Percentiles rank a stretch among this genome's conserved stretches.
Conservation (phyloP, 2,113 vertebrate genomes). For the Lagopus muta region DNA sequence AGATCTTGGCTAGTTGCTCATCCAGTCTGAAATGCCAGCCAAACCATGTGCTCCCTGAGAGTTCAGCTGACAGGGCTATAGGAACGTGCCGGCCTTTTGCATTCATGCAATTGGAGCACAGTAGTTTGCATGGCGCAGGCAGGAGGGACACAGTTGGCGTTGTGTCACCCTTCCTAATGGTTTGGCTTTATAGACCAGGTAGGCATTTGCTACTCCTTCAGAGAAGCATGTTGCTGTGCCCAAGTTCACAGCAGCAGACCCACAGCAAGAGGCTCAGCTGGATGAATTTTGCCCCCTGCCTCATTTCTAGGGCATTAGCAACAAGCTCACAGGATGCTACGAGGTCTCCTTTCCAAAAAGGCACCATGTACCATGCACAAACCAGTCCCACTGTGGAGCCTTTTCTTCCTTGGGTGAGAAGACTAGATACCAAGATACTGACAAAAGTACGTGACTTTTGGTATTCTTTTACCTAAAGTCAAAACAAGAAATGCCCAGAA, state of each 20-base stretch:
- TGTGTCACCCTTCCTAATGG: rapidly evolving
- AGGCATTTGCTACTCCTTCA: neutral
- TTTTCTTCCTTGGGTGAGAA: neutral
- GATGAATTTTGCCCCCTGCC: neutral
- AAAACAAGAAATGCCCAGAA: conserved; percentile 36
- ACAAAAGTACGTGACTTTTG: neutral
- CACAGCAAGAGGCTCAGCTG: neutral
- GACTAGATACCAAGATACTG: neutral
- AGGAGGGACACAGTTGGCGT: neutral
- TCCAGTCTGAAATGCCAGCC: neutral
- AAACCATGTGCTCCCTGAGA: neutral
- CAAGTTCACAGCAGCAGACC: neutral
- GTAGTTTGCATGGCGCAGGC: neutral
- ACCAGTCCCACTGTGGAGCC: rapidly evolving
- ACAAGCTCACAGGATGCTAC: neutral
- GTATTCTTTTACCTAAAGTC: neutral
- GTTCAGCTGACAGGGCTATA: neutral
- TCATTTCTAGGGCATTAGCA: neutral
- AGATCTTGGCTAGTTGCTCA: neutral
- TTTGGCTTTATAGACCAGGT: rapidly evolving
- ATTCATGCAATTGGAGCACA: neutral
- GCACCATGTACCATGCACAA: neutral
- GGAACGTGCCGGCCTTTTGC: neutral
- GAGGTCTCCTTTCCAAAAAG: neutral
- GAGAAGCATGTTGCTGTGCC: neutral